Evolutionary conservation across 2,888 invertebrate genomes (phyloP), one percentile per base, ranked within the genome.

Genomic region (Lissonota sp.): DNA sequence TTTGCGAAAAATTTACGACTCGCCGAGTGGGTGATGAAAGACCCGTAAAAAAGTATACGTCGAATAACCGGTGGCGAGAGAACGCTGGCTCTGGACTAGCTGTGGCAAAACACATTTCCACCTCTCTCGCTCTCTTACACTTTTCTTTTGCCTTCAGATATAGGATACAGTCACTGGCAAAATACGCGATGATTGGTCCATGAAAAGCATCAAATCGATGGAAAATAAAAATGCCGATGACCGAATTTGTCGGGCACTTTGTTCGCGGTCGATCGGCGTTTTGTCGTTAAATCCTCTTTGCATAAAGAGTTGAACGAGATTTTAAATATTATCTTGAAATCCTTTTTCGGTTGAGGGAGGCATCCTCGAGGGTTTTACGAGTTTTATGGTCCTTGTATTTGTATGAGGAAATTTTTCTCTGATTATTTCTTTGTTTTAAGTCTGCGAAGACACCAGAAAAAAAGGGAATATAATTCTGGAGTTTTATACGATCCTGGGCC

Each of bases 1-100:
- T 79, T 86, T 84, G 53, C 77, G 84, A 83, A 83, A 88, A 85
- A 90, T 90, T 91, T 91, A 90, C 87, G 88, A 87, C 86, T 84
- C 82, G 80, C 84, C 82, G 87, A 88, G 88, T 86, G 87, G 86
- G 82, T 88, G 88, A 90, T 89, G 89, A 89, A 88, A 88, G 87
- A 89, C 88, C 87, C 89, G 86, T 89, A 87, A 88, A 69, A 76
- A 71, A 49, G 75, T 75, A 79, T 71, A 75, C 82, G 70, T 71
- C 71, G 57, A 58, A 75, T 74, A 82, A 72, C 66, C 51, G 71
- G 46, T 66, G 66, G 67, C 53, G 69, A 75, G 60, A 40, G 58
- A 16, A 53, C 37, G 62, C 82, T 72, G 26, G 73, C 49, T 75
- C 57, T 60, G 63, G 78, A 81, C 80, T 84, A 79, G 82, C 74